Evolutionary conservation across 2,888 invertebrate genomes (phyloP), one percentile per base, ranked within the genome.

Genomic region (Drosophila greeni): DNA sequence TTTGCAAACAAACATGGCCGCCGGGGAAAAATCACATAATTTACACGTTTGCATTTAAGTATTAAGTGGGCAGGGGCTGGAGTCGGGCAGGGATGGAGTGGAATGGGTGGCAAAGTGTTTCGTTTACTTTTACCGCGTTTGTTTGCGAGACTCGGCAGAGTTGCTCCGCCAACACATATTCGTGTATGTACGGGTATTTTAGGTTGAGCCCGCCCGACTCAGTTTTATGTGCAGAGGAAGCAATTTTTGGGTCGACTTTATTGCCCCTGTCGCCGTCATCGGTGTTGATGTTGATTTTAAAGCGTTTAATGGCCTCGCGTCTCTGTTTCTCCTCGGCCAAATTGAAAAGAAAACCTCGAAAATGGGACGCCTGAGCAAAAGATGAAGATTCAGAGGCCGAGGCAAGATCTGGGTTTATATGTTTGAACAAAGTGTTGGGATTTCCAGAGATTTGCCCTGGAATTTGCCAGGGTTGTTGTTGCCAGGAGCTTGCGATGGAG

Each of bases 11-110:
- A 83, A 83, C 84, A 83, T 81, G 84, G 80, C 80, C 84, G 82
- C 80, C 82, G 80, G 80, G 83, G 80, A 81, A 82, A 83, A 81
- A 81, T 83, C 80, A 83, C 84, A 83, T 83, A 81, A 81, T 81
- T 81, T 81, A 81, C 80, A 81, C 80, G 80, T 82, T 83, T 83
- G 79, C 78, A 80, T 80, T 80, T 80, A 80, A 83, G 79, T 80
- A 83, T 80, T 80, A 80, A 80, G 79, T 82, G 79, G 81, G 79
- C 74, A 67, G 37, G 77, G 72, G 29, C 20, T 26, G 42, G 20
- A 11, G 43, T 8, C 9, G 20, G n/a, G 36, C 9, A 9, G 18
- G 9, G 11, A 9, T 2, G 24, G 8, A 6, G 23, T 16, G 42
- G 26, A 9, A 11, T n/a, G 31, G 16, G 54, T 47, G 68, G 59